Evolutionary conservation across 2,888 invertebrate species (phyloP).

Genomic region (Agrenia bidenticulata): DNA sequence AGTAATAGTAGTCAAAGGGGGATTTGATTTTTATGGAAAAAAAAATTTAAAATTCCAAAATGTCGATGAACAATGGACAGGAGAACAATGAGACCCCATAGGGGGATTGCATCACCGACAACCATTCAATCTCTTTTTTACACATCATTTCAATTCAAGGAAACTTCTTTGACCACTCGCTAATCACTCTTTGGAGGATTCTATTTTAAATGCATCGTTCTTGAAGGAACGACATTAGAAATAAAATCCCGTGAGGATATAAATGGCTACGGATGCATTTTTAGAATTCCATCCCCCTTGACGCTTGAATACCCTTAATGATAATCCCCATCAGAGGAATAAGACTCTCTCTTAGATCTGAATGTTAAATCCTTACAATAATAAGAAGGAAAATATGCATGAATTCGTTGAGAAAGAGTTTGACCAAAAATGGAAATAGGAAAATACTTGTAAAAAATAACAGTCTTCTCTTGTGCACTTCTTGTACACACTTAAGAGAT

Average conservation of each 20-base stretch:
- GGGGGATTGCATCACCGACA: constrained; percentile 20
- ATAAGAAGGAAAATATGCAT: constrained; percentile 10
- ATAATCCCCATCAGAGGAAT: constrained; percentile 8
- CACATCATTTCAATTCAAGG: constrained; percentile 16
- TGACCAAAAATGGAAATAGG: constrained; percentile 43
- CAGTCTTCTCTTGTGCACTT: constrained; percentile 6
- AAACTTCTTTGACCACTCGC: constrained; percentile 13
- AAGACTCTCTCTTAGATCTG: background rate
- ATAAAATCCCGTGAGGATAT: too few relatives aligned
- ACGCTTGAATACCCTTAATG: constrained; percentile 13
- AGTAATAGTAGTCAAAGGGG: too few relatives aligned
- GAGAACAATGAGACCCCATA: constrained; percentile 17
- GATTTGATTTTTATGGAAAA: background rate
- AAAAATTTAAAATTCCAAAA: constrained; percentile 21
- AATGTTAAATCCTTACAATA: constrained; percentile 8
- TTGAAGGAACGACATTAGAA: too few relatives aligned
- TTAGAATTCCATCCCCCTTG: constrained; percentile 10
- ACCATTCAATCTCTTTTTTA: constrained; percentile 22
- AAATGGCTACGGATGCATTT: background rate
- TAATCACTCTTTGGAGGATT: constrained; percentile 13
- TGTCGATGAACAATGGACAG: constrained; percentile 6
- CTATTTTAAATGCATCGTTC: too few relatives aligned
- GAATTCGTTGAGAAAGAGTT: constrained; percentile 20
- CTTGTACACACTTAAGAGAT: background rate
- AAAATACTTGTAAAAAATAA: constrained; percentile 24